These are phyloP conservation scores for Mola mola DNA, from an alignment of 2,113 vertebrate species.

Conservation along the genomic window DNA sequence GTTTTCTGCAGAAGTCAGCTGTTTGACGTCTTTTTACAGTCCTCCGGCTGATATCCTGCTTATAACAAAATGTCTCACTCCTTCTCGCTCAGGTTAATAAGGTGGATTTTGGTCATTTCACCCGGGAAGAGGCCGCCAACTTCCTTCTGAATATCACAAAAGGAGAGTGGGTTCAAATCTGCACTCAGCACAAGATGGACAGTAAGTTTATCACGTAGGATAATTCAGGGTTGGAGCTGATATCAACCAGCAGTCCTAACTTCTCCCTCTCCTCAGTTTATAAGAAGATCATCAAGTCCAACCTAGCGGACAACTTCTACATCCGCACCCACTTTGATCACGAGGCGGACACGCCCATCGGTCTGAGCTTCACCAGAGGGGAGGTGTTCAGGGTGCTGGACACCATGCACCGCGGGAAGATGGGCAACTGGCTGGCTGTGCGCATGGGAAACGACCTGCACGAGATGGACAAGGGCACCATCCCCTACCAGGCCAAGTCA, in stretches of 20 bases:
- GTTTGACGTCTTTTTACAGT: too few relatives aligned
- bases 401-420: constrained; percentile 87
- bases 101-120: constrained; percentile 86
- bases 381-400: constrained; percentile 95
- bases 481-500: constrained; percentile 90
- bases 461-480: constrained; percentile 91
- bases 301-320: constrained; percentile 92
- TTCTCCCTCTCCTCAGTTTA: constrained; percentile 83
- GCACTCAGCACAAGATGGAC: constrained; percentile 90
- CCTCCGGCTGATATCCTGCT: too few relatives aligned
- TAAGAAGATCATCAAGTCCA: constrained; percentile 89
- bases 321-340: constrained; percentile 95
- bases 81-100: constrained; percentile 84
- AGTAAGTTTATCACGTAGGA: constrained; percentile 81
- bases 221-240: rapidly evolving
- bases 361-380: constrained; percentile 89
- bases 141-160: constrained; percentile 84
- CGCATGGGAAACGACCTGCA: constrained; percentile 91
- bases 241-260: background rate
- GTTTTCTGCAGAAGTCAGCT: background rate
- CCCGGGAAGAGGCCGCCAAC: constrained; percentile 91
- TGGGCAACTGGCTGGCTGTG: constrained; percentile 89
- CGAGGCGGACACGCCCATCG: constrained; percentile 79
- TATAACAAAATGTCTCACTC: background rate
- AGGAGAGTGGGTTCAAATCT: constrained; percentile 82